phyloP scores from a whole-genome alignment of 2,113 vertebrate genomes.

The Chiloscyllium plagiosum region DNA sequence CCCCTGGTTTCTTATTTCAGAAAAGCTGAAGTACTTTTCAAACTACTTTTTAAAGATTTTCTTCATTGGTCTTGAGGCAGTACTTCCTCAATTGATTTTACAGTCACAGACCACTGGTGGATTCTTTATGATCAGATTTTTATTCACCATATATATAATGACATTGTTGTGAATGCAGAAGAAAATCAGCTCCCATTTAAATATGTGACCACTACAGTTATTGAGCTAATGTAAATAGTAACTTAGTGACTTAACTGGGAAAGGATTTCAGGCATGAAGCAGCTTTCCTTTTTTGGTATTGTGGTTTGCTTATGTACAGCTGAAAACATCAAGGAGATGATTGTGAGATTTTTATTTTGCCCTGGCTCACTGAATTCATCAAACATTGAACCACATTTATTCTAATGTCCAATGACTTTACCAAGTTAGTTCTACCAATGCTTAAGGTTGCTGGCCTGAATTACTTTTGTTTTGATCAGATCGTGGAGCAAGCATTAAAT shows the following conservation, averaged over 20 bases:
- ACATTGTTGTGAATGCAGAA: conserved; percentile 49
- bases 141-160: not conserved
- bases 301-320: conserved; percentile 59
- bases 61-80: not conserved
- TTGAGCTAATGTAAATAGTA: conserved; percentile 56
- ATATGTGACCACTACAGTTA: conserved; percentile 62
- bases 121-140: not conserved
- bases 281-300: conserved; percentile 79
- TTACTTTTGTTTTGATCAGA: not conserved
- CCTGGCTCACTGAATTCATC: conserved; percentile 39
- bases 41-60: too few relatives aligned
- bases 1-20: not conserved
- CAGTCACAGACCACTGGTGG: not conserved
- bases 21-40: not conserved
- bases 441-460: not conserved
- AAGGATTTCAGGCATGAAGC: conserved; percentile 64
- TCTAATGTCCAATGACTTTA: conserved; percentile 47
- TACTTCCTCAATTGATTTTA: not conserved
- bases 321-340: conserved; percentile 67
- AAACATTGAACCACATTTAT: conserved; percentile 49
- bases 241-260: conserved; percentile 62
- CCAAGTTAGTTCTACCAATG: conserved; percentile 1
- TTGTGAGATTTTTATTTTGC: conserved; percentile 56
- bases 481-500: not conserved
- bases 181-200: conserved; percentile 59